phyloP scores from a whole-genome alignment of 92 coral and sea anemone genomes.

The Micromussa lordhowensis region DNA sequence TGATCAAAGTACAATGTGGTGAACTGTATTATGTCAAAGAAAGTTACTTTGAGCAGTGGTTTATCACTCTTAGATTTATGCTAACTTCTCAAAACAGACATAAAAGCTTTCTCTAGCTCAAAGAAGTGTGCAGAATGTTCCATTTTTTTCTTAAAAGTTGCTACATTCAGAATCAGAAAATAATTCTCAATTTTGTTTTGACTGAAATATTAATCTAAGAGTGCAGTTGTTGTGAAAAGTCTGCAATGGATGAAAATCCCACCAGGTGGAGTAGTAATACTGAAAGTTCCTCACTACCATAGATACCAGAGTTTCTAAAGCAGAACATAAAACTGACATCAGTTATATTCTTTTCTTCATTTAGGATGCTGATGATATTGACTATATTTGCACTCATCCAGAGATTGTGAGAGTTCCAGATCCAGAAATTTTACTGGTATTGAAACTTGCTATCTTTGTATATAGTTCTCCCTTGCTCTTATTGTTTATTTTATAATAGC shows the following conservation, averaged over 20 bases:
- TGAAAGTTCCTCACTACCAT: background rate
- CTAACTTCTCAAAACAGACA: background rate
- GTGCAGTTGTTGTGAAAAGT: background rate
- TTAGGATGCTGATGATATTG: constrained; percentile 93
- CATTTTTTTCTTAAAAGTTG: background rate
- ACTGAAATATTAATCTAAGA: background rate
- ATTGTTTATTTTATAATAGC: background rate
- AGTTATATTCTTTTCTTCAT: background rate
- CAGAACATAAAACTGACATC: background rate
- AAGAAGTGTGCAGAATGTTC: background rate
- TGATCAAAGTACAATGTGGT: background rate
- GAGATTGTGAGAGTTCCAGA: constrained; percentile 93
- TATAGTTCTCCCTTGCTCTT: background rate
- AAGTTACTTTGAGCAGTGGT: background rate
- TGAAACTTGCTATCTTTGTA: background rate
- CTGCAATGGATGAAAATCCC: background rate
- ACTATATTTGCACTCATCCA: constrained; percentile 86
- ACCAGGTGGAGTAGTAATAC: background rate
- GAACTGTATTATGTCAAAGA: background rate
- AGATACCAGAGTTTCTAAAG: background rate
- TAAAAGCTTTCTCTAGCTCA: background rate
- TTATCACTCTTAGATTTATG: background rate
- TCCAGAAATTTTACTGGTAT: constrained; percentile 94
- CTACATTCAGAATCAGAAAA: background rate
- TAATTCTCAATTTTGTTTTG: background rate